Evolutionary conservation across 2,113 vertebrate genomes (phyloP), one percentile per base, ranked within the genome.

Genomic region (Anolis carolinensis): DNA sequence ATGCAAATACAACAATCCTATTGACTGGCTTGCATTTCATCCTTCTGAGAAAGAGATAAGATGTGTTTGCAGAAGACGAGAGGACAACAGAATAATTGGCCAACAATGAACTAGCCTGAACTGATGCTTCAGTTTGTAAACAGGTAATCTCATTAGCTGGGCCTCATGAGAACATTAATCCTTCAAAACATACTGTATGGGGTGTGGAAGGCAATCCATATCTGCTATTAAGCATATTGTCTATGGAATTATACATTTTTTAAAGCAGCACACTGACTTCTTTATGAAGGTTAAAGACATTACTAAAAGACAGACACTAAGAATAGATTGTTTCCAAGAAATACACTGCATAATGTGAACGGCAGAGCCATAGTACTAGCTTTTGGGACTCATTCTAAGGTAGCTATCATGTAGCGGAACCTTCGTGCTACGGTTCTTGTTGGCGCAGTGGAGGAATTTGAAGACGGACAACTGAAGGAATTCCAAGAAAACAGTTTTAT

Each of bases 1-100:
- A 92, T 93, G 91, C 86, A 93, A 92, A 89, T 92, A 16, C 86
- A 93, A 89, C 36, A 83, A 91, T 91, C n/a, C n/a, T 91, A 93
- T 93, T 92, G 93, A 94, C 77, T 87, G 81, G 88, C 74, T 83
- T 63, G 65, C n/a, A 87, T 87, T 0, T 0, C 80, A 62, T 62
- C 81, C 65, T 3, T 39, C 85, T 78, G 65, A 82, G 87, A 87
- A 39, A 13, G 72, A 79, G 89, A 91, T 72, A 90, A 89, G 93
- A 77, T 91, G 79, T 59, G 78, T 27, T 32, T 83, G n/a, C 39
- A 82, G 79, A 90, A 90, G 89, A 32, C 74, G 36, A 84, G 82
- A 83, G 82, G 74, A 71, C 89, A 92, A 91, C 86, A 65, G 81
- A 81, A 86, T 89, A 81, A 85, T 73, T 48, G 77, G 32, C 27